Evolutionary conservation across 2,113 vertebrate genomes (phyloP).

Genomic region (Grammomys surdaster): DNA sequence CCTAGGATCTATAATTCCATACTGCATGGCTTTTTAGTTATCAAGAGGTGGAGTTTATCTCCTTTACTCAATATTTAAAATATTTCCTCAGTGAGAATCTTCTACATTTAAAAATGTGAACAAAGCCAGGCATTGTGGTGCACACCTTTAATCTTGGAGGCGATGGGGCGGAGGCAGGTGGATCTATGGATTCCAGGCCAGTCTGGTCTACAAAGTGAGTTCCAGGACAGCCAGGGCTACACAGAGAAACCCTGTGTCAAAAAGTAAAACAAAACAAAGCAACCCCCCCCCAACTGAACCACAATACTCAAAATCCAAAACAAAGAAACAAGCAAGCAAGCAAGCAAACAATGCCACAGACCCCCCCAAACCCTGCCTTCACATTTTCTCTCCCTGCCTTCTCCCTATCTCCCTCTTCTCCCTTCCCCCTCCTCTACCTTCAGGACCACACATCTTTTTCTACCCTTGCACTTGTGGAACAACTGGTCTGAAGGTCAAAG

Average conservation of each 20-base stretch:
- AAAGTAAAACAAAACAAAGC: not conserved
- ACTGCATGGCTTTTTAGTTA: not conserved
- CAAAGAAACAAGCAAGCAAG: not conserved
- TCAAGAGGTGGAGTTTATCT: not conserved
- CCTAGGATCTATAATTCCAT: not conserved
- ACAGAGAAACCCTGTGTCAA: not conserved
- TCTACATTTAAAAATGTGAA: constrained; percentile 30
- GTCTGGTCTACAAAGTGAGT: not conserved
- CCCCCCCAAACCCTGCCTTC: not conserved
- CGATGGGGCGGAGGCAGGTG: not conserved
- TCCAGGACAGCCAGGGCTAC: not conserved
- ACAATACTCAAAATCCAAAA: not conserved
- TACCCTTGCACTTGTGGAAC: too few species aligned
- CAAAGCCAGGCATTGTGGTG: not conserved
- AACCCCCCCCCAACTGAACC: not conserved
- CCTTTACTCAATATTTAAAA: constrained; percentile 41
- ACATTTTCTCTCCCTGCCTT: not conserved
- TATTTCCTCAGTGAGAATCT: constrained; percentile 31
- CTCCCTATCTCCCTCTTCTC: not conserved
- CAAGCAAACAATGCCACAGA: not conserved
- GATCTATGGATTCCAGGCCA: not conserved
- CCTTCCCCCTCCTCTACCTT: not conserved
- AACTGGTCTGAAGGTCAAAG: not conserved
- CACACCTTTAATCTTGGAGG: not conserved
- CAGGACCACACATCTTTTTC: not conserved